Evolutionary conservation across 2,888 invertebrate genomes (phyloP), one percentile per base, ranked within the genome.

Genomic region (Epistrophe grossulariae): DNA sequence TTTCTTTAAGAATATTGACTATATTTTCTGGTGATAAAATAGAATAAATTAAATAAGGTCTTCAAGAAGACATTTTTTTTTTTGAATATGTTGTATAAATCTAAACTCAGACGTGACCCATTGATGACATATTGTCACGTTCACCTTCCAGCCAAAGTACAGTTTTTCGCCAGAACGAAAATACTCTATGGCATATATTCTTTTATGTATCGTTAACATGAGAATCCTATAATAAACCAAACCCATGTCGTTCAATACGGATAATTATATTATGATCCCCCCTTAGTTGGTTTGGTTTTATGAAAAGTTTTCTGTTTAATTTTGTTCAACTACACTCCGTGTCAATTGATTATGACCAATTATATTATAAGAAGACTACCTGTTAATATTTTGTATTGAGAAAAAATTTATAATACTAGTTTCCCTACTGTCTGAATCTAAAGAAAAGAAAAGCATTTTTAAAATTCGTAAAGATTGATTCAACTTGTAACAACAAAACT

Each of bases 61-160:
- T 19, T 43, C 43, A n/a, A n/a, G n/a, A n/a, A n/a, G n/a, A n/a
- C n/a, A n/a, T n/a, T n/a, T 13, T 40, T 48, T 6, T 52, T 52
- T 13, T 19, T 11, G 4, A 19, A 11, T 50, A 50, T 52, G 5
- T 52, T 24, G 9, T 50, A 19, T 13, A 15, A 15, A 45, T 45
- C 45, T 28, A 13, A 8, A 52, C 7, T 13, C 5, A 38, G 10
- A 43, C 48, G 66, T 64, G 57, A 38, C 73, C 66, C 55, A 59
- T 79, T 79, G 40, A 83, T 83, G 79, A 40, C 62, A 79, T 74
- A 70, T 73, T 83, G 70, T 83, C 83, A 79, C 83, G 83, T 73
- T 74, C 83, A 79, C 83, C 73, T 62, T 17, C 24, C 15, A 15
- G 60, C 45, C 4, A 40, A 19, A 60, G 9, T 43, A 40, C 15